Evolutionary conservation across 2,797 vertebrate genomes (phyloP), one percentile per base, ranked within the genome.

Genomic region (Cygnus olor): DNA sequence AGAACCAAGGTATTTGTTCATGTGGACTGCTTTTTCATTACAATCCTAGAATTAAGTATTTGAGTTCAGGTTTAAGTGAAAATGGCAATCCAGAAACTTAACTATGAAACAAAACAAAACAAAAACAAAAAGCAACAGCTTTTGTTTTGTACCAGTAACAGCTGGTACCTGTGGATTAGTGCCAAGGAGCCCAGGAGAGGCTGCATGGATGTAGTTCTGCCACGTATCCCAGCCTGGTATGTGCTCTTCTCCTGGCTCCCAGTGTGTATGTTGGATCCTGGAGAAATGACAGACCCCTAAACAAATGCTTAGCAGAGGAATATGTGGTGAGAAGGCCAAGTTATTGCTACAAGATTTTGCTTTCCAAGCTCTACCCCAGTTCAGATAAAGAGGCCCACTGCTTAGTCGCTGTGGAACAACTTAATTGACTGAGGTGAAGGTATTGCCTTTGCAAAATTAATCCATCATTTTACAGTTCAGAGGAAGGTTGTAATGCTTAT

Each of bases 141-240:
- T 38, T 38, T 38, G 38, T 38, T 38, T 38, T 38, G 38, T 38
- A 38, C 38, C 38, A 38, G 38, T 38, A 38, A 38, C 38, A 38
- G 64, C 53, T 30, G 44, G 25, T 6, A 3, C 15, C 63, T 14
- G 4, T 1, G 28, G n/a, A 27, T 15, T 32, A 14, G 32, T 19
- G 25, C n/a, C 0, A 3, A 44, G 74, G 18, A 51, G 40, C 19
- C 70, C 2, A 3, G 45, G 19, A 60, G 32, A 20, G 42, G 25
- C 51, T 3, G 1, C 0, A 0, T 47, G 53, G 16, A 8, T 58
- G 25, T 14, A 30, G 11, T 51, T 32, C 61, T 76, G 54, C 22
- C 70, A 45, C 15, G 1, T 32, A 36, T 34, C 14, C 32, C 76
- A 42, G 28, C 12, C 27, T 5, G 40, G 17, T 20, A 2, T 6